Conservation (phyloP, 1,140 invertebrate species). For the Hirudo medicinalis region DNA sequence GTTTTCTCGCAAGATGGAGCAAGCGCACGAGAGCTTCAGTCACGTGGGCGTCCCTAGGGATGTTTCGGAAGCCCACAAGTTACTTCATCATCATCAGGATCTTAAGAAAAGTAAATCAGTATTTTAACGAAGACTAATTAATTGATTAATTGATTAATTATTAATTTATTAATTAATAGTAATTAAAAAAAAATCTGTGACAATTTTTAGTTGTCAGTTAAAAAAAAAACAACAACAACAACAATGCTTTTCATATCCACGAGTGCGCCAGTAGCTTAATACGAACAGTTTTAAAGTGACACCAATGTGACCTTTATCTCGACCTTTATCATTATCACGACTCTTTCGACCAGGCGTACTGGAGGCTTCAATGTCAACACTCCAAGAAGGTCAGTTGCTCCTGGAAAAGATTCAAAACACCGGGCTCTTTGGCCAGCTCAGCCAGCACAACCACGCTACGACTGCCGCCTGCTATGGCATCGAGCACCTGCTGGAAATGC, state of each 20-base stretch:
- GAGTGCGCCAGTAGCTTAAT: neutral
- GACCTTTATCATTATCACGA: neutral
- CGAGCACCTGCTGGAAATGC: slow-evolving; percentile 45
- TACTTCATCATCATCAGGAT: slow-evolving; percentile 39
- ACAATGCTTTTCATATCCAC: neutral
- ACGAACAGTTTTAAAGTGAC: too few species aligned
- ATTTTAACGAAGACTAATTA: neutral
- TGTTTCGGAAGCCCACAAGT: slow-evolving; percentile 46
- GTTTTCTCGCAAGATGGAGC: slow-evolving; percentile 55
- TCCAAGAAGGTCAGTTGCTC: slow-evolving; percentile 63
- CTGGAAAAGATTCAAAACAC: slow-evolving; percentile 48
- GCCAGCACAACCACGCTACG: slow-evolving; percentile 41
- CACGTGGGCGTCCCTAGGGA: slow-evolving; percentile 33
- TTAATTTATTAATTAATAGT: too few species aligned
- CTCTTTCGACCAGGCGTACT: slow-evolving; percentile 47
- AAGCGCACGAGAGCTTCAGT: slow-evolving; percentile 41
- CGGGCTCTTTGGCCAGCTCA: slow-evolving; percentile 33
- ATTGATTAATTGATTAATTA: too few species aligned
- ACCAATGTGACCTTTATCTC: too few species aligned
- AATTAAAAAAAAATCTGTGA: too few species aligned
- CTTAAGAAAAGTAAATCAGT: slow-evolving; percentile 35
- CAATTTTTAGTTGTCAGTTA: too few species aligned
- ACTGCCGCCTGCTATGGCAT: slow-evolving; percentile 43
- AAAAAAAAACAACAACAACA: too few species aligned
- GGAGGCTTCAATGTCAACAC: slow-evolving; percentile 58